phyloP scores from a whole-genome alignment of 2,113 vertebrate genomes.

The Athene cunicularia region DNA sequence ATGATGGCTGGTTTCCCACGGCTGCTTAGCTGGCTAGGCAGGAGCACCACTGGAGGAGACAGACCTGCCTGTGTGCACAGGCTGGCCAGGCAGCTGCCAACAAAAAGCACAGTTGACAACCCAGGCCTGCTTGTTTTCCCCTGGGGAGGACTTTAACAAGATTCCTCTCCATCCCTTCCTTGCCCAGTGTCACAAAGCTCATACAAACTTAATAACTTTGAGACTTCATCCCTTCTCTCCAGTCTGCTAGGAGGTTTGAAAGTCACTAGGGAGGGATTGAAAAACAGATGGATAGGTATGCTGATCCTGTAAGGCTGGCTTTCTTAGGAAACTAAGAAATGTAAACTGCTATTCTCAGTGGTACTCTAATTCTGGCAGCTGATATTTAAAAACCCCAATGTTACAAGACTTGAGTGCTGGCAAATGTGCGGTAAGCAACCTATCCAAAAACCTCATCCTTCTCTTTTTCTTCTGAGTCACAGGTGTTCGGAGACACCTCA shows the following conservation, averaged over 20 bases:
- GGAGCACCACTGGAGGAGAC: not conserved
- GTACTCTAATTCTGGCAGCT: not conserved
- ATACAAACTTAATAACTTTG: not conserved
- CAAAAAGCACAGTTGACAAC: not conserved
- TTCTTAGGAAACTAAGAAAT: not conserved
- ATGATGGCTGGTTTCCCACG: not conserved
- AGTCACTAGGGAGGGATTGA: not conserved
- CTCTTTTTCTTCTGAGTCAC: not conserved
- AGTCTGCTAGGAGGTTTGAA: not conserved
- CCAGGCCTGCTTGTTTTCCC: not conserved
- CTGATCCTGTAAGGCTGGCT: not conserved
- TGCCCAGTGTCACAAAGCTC: not conserved
- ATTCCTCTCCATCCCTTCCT: not conserved
- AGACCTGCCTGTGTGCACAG: not conserved
- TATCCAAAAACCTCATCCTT: not conserved
- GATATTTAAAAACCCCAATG: not conserved
- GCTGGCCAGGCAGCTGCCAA: not conserved
- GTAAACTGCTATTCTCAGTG: not conserved
- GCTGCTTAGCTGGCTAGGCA: not conserved
- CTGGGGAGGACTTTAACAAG: not conserved
- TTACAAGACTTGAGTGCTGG: not conserved
- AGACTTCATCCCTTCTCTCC: not conserved
- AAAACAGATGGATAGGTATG: not conserved
- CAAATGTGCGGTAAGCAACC: not conserved
- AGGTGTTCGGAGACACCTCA: not conserved